Base-by-base conservation (phyloP, 2,888 invertebrate genomes). In the Linyphia triangularis region DNA sequence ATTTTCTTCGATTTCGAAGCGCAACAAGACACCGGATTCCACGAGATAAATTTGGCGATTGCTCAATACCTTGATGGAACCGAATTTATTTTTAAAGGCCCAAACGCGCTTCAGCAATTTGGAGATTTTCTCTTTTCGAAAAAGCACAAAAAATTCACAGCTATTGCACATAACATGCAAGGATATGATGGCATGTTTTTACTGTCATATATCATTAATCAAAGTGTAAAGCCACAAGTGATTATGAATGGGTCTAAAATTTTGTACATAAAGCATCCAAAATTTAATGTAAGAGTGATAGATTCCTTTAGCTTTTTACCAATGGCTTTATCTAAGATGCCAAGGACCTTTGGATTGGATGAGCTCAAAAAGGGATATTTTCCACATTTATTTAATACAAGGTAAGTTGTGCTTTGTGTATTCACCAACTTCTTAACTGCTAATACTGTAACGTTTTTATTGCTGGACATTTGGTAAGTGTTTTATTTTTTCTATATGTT, bases 261-360 rank as follows among this genome's bases (percentile, higher is more conserved):
- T 1, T 61, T 84, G 26, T 22, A 9, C 0, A 51, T 75, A 5
- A 9, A 24, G 0, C 13, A 57, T n/a, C 26, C 70, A 6, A 9
- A 37, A 0, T n/a, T 40, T 0, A 40, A 43, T 9, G 61, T 83
- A 16, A n/a, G 83, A 43, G 26, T 72, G 7, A 61, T 78, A 9
- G 85, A 85, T 70, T 85, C 85, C 7, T 85, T 26, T 30, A 78
- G 28, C 24, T 85, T 78, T 59, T 22, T 85, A 19, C 77, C 77
- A 3, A 77, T 77, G 77, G 28, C 67, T 4, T 40, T 85, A 24
- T 28, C 78, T 7, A 85, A 85, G 24, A 22, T 85, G 7, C 85
- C 85, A 10, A 69, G 57, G 28, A 69, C 70, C 9, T 85, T 85
- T 43, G 85, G 61, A n/a, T 30, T 65, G 10, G 19, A 77, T 10